Conservation (phyloP, 2,113 vertebrate species). For the Coryphaenoides rupestris region DNA sequence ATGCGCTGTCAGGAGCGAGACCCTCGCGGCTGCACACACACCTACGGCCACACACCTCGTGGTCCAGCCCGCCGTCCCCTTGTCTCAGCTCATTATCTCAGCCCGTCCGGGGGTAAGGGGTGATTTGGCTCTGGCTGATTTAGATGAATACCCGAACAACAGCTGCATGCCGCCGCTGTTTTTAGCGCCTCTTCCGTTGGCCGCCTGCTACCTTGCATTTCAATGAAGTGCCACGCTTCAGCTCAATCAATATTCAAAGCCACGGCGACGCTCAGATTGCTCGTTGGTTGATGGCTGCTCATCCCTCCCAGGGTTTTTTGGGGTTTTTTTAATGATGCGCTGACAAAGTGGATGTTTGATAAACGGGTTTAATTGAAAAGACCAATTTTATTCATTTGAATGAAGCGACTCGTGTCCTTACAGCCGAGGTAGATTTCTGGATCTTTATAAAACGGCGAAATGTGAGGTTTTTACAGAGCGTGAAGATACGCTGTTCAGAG, state of each 20-base stretch:
- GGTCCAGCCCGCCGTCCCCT: slow-evolving; percentile 14
- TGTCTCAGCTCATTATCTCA: slow-evolving; percentile 28
- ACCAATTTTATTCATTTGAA: too few species aligned
- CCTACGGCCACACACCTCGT: slow-evolving; percentile 7
- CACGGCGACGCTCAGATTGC: not conserved
- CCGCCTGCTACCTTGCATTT: slow-evolving; percentile 24
- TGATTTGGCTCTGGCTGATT: slow-evolving; percentile 32
- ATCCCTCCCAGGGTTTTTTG: slow-evolving; percentile 27
- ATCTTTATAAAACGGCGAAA: too few species aligned
- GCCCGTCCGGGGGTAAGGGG: slow-evolving; percentile 11
- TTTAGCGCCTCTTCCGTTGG: slow-evolving; percentile 11
- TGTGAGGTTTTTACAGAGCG: too few species aligned
- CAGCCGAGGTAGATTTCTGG: too few species aligned
- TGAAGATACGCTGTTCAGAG: too few species aligned
- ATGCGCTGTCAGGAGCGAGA: too few species aligned
- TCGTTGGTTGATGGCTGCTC: slow-evolving; percentile 17
- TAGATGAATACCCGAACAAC: slow-evolving; percentile 37
- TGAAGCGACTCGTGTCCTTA: too few species aligned
- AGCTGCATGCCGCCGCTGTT: slow-evolving; percentile 5
- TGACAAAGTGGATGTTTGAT: slow-evolving; percentile 15
- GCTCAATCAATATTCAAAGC: slow-evolving; percentile 29
- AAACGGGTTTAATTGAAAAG: slow-evolving; percentile 33
- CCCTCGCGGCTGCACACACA: too few species aligned
- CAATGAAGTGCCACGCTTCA: slow-evolving; percentile 20
- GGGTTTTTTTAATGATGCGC: slow-evolving; percentile 18